A percentile compares a stretch with the other conserved stretches of the same genome.
Conservation (phyloP, 1,140 invertebrate genomes). For the Tetranychus urticae region DNA sequence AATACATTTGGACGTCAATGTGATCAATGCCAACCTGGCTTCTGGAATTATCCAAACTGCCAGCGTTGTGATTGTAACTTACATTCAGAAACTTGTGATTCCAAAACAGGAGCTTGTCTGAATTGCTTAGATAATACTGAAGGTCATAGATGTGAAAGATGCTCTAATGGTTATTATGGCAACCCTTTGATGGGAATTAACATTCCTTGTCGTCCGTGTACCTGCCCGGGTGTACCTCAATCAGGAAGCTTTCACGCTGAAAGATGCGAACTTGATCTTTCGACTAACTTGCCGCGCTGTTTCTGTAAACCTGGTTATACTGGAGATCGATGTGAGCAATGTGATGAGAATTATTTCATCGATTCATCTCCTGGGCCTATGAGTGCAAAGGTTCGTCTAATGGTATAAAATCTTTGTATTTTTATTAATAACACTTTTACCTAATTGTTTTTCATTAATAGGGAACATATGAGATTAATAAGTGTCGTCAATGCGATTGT, state of each 20-base stretch:
- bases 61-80: conserved; percentile 86
- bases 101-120: conserved; percentile 66
- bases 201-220: conserved; percentile 75
- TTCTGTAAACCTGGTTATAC: conserved; percentile 9
- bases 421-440: too few relatives aligned
- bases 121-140: conserved; percentile 65
- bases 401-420: too few relatives aligned
- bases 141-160: conserved; percentile 37
- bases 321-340: conserved; percentile 67
- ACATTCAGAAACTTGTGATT: conserved; percentile 78
- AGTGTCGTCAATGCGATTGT: conserved; percentile 66
- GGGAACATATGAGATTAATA: too few relatives aligned
- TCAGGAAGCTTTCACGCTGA: conserved; percentile 65
- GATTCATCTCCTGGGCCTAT: conserved; percentile 36
- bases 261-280: conserved; percentile 55
- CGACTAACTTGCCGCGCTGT: conserved; percentile 47
- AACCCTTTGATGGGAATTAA: conserved; percentile 52
- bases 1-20: conserved; percentile 84
- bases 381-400: conserved; percentile 4
- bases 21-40: conserved; percentile 78
- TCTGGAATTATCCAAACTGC: conserved; percentile 89
- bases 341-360: conserved; percentile 84
- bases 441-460: too few relatives aligned
- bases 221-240: conserved; percentile 61
- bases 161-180: conserved; percentile 75